Evolutionary conservation across 1,140 invertebrate genomes (phyloP).

Genomic region (Nephotettix cincticeps): DNA sequence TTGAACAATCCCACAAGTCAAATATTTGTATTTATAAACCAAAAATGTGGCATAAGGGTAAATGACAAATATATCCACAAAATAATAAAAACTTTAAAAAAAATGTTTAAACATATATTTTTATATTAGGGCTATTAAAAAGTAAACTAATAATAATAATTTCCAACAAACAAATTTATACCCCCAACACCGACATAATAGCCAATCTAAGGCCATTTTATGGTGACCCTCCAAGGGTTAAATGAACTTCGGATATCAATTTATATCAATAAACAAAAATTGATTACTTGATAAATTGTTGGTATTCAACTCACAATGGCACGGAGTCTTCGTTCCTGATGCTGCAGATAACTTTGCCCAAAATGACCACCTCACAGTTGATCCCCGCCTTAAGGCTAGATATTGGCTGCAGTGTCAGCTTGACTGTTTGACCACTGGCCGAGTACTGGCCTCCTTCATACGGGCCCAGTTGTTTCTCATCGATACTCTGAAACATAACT

Average conservation of each 20-base stretch:
- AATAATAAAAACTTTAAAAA: neutral
- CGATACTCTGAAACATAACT: conserved; percentile 53
- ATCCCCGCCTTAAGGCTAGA: conserved; percentile 55
- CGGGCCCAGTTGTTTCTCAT: conserved; percentile 60
- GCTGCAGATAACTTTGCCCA: conserved; percentile 80
- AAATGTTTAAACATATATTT: neutral
- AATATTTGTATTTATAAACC: no score
- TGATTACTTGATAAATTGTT: neutral
- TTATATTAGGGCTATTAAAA: neutral
- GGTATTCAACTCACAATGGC: conserved; percentile 66
- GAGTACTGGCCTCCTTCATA: conserved; percentile 60
- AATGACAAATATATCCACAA: neutral
- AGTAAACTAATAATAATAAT: neutral
- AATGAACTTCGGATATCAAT: neutral
- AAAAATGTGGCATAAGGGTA: neutral
- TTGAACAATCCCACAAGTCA: no score
- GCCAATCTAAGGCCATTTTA: no score
- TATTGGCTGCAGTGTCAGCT: conserved; percentile 53
- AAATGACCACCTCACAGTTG: conserved; percentile 66
- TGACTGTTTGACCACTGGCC: conserved; percentile 52
- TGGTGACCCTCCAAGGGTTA: no score
- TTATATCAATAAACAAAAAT: neutral
- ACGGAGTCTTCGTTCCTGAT: conserved; percentile 71
- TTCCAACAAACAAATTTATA: neutral
- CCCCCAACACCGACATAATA: neutral